phyloP scores from a whole-genome alignment of 2,888 invertebrate genomes.

The Ectemnius lituratus region DNA sequence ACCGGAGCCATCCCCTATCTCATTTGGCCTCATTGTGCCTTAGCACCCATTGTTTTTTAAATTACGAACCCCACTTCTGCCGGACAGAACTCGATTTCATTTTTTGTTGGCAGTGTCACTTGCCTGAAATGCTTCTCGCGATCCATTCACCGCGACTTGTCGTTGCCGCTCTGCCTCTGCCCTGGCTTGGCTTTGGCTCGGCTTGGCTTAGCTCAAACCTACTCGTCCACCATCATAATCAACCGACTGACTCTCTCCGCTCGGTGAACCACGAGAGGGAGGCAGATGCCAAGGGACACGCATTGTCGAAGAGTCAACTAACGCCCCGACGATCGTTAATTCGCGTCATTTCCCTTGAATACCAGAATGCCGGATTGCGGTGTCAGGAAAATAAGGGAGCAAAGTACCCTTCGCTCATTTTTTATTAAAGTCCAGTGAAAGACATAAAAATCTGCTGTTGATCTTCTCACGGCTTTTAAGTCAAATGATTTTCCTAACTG shows the following conservation, averaged over 20 bases:
- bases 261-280: background rate
- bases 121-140: constrained; percentile 71
- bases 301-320: constrained; percentile 40
- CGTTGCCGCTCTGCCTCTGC: background rate
- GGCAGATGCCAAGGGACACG: constrained; percentile 7
- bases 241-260: constrained; percentile 22
- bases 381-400: too few species aligned
- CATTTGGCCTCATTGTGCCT: constrained; percentile 77
- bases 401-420: too few species aligned
- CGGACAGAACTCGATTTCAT: constrained; percentile 73
- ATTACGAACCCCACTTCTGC: constrained; percentile 75
- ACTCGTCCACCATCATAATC: constrained; percentile 50
- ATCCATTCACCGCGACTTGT: constrained; percentile 30
- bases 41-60: constrained; percentile 77
- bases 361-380: constrained; percentile 10
- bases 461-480: too few species aligned
- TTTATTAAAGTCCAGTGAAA: too few species aligned
- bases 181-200: constrained; percentile 49
- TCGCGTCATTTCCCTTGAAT: background rate
- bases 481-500: too few species aligned
- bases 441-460: too few species aligned
- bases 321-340: constrained; percentile 6
- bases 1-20: constrained; percentile 72
- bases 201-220: constrained; percentile 38
- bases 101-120: constrained; percentile 72